phyloP scores from a whole-genome alignment of 2,797 vertebrate genomes.

The Triplophysa bombifrons region DNA sequence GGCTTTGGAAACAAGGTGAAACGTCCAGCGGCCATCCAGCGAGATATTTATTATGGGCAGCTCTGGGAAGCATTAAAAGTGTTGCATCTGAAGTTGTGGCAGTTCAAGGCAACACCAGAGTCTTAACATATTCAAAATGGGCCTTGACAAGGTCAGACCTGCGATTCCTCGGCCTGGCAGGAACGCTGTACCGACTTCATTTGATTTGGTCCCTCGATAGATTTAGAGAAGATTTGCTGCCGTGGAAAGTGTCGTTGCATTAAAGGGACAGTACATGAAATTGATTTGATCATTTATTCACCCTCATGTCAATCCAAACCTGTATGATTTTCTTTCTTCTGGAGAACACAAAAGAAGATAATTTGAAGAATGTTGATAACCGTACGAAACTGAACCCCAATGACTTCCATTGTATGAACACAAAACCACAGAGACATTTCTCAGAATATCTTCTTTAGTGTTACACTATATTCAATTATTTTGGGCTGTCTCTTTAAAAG shows the following conservation, averaged over 20 bases:
- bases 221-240: constrained; percentile 5
- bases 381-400: too few species aligned
- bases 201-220: not conserved
- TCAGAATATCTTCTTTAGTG: too few species aligned
- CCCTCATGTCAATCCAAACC: too few species aligned
- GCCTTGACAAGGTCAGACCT: constrained; percentile 75
- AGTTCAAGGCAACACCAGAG: constrained; percentile 77
- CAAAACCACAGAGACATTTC: too few species aligned
- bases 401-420: too few species aligned
- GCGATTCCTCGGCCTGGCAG: constrained; percentile 70
- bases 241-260: not conserved
- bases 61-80: constrained; percentile 72
- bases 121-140: constrained; percentile 79
- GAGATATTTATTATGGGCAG: constrained; percentile 58
- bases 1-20: constrained; percentile 54
- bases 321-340: too few species aligned
- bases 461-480: too few species aligned
- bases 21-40: constrained; percentile 35
- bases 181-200: constrained; percentile 44
- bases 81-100: constrained; percentile 76
- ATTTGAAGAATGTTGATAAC: too few species aligned
- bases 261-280: not conserved
- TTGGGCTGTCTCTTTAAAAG: too few species aligned
- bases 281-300: too few species aligned
- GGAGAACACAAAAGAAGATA: too few species aligned